phyloP scores from a whole-genome alignment of 2,888 invertebrate genomes.

The Bombylius major region DNA sequence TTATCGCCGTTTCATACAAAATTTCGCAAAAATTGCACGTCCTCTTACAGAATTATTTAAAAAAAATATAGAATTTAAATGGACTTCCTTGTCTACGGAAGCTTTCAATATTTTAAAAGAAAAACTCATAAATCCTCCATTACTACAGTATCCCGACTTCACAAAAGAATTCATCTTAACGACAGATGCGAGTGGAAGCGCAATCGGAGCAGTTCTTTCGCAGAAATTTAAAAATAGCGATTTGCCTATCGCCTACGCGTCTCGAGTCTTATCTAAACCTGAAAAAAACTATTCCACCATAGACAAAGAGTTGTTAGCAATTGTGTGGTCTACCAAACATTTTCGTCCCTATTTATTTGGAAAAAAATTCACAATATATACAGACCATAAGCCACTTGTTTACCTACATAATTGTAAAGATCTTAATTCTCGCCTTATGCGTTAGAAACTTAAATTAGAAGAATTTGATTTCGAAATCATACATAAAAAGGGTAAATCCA shows the following conservation, averaged over 20 bases:
- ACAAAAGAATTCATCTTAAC: constrained; percentile 18
- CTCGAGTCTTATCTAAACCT: constrained; percentile 15
- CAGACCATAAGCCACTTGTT: too few relatives aligned
- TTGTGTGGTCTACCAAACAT: not conserved
- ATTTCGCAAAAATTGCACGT: constrained; percentile 6
- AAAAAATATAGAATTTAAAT: too few relatives aligned
- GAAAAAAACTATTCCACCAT: constrained; percentile 18
- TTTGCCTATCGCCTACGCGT: constrained; percentile 19
- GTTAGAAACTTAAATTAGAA: too few relatives aligned
- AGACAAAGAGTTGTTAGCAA: constrained; percentile 17
- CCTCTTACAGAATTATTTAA: too few relatives aligned
- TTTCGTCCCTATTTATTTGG: not conserved
- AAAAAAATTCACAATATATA: too few relatives aligned
- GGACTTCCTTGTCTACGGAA: too few relatives aligned
- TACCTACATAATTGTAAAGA: too few relatives aligned
- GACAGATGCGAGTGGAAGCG: constrained; percentile 20
- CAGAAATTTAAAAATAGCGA: constrained; percentile 11
- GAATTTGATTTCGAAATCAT: too few relatives aligned
- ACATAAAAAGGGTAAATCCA: too few relatives aligned
- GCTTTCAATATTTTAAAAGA: too few relatives aligned
- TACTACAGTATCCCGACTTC: constrained; percentile 28
- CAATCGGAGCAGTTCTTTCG: constrained; percentile 17
- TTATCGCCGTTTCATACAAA: constrained; percentile 9
- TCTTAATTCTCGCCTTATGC: too few relatives aligned
- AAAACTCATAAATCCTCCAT: constrained; percentile 17